Base-by-base conservation (phyloP, 2,113 vertebrate species). In the Pseudolaguvia tuberculata region DNA sequence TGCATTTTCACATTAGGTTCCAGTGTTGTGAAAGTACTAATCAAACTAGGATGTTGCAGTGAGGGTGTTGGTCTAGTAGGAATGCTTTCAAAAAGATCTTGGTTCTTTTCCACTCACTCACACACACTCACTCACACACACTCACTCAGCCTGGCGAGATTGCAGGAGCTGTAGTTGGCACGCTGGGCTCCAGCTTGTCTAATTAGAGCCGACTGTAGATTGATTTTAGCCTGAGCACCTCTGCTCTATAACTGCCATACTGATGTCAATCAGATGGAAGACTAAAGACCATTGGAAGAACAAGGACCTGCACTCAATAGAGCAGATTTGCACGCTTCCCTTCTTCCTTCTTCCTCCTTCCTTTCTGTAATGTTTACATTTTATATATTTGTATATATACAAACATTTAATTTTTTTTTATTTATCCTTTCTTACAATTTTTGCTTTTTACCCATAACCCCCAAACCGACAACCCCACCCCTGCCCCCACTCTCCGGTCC, bases 231-330 rank as follows among this genome's bases (percentile, higher is more conserved):
- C 61, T 72, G 72, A 71, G 62, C 63, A 80, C 75, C 75, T 75
- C 71, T 56, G 62, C 47, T 63, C 68, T 68, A 80, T 75, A 72
- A 75, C 68, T 80, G 78, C 59, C 72, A 75, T n/a, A 15, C 70
- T 82, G 76, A 80, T 80, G 77, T 78, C 75, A 82, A 65, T 65
- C 76, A 73, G 57, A 58, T 70, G 72, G 70, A 72, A 72, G 75
- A 81, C 76, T 42, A 35, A 68, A 81, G 72, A 76, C 73, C 68
- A 31, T 14, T 50, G 57, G 65, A 76, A 75, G 75, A 75, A 72
- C 27, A 20, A 74, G 70, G 65, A 73, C 42, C 75, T 58, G 42
- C 48, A 55, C 51, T 70, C 51, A 48, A 72, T 55, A 21, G 20
- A 15, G 53, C 61, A 80, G 39, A 50, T 67, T 51, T 56, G 51